A percentile compares a stretch with the other conserved stretches of the same genome.
phyloP scores from a whole-genome alignment of 2,113 vertebrate species.

The Ariopsis seemanni region DNA sequence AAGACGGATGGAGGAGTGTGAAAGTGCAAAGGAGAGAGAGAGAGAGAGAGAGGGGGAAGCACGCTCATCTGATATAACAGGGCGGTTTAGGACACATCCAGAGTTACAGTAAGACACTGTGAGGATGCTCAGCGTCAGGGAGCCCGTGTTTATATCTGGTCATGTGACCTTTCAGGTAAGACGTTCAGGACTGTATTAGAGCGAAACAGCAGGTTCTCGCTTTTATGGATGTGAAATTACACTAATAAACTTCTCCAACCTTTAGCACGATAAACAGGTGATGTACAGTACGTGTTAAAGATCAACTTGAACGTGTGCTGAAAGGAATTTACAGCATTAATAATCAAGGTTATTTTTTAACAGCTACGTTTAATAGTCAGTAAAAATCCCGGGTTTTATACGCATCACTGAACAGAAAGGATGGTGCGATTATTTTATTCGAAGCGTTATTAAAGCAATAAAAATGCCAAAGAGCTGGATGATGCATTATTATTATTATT shows the following conservation, averaged over 20 bases:
- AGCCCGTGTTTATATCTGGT: not conserved
- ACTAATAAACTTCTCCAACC: not conserved
- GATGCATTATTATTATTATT: too few relatives aligned
- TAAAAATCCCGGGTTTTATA: not conserved
- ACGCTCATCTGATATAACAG: not conserved
- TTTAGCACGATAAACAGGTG: not conserved
- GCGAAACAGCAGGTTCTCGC: not conserved
- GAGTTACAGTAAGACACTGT: not conserved
- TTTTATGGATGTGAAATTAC: not conserved
- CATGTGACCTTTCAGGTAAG: not conserved
- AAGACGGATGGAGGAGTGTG: not conserved
- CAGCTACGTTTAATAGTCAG: not conserved
- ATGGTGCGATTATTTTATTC: not conserved
- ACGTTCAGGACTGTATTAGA: not conserved
- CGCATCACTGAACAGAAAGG: not conserved
- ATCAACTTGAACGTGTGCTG: not conserved
- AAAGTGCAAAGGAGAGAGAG: not conserved
- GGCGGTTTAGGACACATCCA: not conserved
- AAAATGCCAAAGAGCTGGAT: not conserved
- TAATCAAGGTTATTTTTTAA: not conserved
- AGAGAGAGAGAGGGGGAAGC: not conserved
- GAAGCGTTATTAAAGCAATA: not conserved
- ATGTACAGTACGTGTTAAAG: not conserved
- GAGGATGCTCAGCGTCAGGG: too few relatives aligned
- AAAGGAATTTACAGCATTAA: not conserved